phyloP scores from a whole-genome alignment of 2,888 invertebrate genomes.

The Tubiluchus corallicola region DNA sequence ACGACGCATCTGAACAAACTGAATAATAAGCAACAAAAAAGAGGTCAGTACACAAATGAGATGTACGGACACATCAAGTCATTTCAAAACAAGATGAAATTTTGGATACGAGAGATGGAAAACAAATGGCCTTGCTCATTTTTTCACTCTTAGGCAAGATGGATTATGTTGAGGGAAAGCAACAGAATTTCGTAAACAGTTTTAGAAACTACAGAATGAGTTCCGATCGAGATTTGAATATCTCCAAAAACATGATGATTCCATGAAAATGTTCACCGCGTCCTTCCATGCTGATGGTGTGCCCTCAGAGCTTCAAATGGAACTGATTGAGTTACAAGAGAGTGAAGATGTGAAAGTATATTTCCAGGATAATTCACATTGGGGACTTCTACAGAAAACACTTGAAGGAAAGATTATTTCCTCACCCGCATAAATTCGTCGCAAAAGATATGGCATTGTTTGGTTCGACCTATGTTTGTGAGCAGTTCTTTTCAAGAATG shows the following conservation, averaged over 20 bases:
- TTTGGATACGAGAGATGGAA: not conserved
- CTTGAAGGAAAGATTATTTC: not conserved
- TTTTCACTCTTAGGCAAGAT: not conserved
- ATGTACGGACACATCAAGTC: not conserved
- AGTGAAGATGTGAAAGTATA: not conserved
- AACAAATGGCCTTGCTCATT: not conserved
- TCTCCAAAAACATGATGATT: not conserved
- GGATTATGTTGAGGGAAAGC: not conserved
- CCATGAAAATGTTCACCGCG: not conserved
- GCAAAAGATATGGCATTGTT: no score
- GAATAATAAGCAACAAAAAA: not conserved
- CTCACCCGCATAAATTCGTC: no score
- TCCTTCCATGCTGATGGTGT: not conserved
- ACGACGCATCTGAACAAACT: not conserved
- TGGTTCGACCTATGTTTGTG: not conserved
- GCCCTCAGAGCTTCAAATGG: not conserved
- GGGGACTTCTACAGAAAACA: not conserved
- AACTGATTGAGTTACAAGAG: not conserved
- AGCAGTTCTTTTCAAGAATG: conserved; percentile 3
- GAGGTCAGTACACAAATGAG: not conserved
- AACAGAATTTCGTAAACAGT: not conserved
- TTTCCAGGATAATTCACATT: not conserved
- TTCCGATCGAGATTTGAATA: not conserved
- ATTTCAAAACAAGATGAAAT: not conserved
- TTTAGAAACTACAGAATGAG: not conserved